Percentiles rank a stretch among this genome's conserved stretches.
Conservation (phyloP, 2,888 invertebrate genomes). For the Lutraria lutraria region DNA sequence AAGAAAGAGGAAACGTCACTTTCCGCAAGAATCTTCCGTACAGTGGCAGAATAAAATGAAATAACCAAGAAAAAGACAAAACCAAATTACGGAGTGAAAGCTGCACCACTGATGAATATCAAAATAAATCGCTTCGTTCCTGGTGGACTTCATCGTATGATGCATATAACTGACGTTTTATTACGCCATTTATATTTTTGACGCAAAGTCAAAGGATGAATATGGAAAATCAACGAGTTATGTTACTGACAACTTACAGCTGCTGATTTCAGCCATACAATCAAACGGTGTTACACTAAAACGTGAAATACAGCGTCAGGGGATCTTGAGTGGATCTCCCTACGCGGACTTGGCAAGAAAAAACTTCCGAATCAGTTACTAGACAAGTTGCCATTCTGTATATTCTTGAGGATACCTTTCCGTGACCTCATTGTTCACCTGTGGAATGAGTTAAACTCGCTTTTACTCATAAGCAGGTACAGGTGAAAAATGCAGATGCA, state of each 20-base stretch:
- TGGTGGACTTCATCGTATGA: slow-evolving; percentile 23
- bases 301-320: slow-evolving; percentile 13
- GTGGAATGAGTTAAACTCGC: slow-evolving; percentile 15
- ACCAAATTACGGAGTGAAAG: not conserved
- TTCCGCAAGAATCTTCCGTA: not conserved
- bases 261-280: slow-evolving; percentile 4
- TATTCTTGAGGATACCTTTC: slow-evolving; percentile 16
- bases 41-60: not conserved
- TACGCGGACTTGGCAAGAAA: not conserved
- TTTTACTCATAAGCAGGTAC: not conserved
- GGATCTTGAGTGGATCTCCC: not conserved
- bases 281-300: not conserved
- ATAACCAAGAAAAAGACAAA: not conserved
- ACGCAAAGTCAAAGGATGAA: slow-evolving; percentile 19
- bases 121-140: slow-evolving; percentile 18
- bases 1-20: not conserved
- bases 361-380: not conserved
- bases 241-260: slow-evolving; percentile 12
- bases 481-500: not conserved
- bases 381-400: not conserved
- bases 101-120: not conserved
- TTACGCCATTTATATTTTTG: slow-evolving; percentile 1
- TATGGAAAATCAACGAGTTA: not conserved
- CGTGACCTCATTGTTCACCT: not conserved
- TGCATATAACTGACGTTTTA: slow-evolving; percentile 21